A percentile compares a stretch with the other conserved stretches of the same genome.
phyloP scores from a whole-genome alignment of 2,113 vertebrate species.

The Podarcis muralis region DNA sequence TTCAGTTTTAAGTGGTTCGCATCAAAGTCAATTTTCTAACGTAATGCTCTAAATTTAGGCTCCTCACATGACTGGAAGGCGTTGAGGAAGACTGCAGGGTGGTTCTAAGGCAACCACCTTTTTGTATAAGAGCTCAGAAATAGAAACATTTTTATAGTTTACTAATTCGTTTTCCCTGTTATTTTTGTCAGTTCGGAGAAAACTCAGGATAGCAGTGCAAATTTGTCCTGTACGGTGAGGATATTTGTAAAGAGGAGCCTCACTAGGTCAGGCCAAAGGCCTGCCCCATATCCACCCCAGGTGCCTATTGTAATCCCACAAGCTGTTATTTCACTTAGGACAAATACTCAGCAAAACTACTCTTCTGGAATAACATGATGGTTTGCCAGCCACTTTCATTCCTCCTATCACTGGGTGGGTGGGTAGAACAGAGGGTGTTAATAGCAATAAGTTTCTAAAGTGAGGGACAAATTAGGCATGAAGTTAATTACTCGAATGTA shows the following conservation, averaged over 20 bases:
- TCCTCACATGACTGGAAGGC: too few relatives aligned
- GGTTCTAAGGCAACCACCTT: too few relatives aligned
- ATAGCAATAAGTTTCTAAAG: neutral
- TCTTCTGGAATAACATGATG: slow-evolving; percentile 58
- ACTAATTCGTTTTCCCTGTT: neutral
- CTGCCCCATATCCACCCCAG: neutral
- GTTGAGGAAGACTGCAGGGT: too few relatives aligned
- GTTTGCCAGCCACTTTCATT: slow-evolving; percentile 23
- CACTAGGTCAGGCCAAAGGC: too few relatives aligned
- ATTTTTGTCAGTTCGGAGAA: slow-evolving; percentile 28
- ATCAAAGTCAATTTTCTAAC: too few relatives aligned
- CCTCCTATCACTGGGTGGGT: neutral
- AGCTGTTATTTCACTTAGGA: slow-evolving; percentile 37
- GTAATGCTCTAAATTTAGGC: too few relatives aligned
- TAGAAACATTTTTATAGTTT: too few relatives aligned
- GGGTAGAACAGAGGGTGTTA: neutral
- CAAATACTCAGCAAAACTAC: slow-evolving; percentile 59
- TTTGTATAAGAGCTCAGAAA: too few relatives aligned
- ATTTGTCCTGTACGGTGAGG: too few relatives aligned
- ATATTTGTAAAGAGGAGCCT: too few relatives aligned
- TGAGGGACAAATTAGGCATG: neutral
- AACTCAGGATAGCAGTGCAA: slow-evolving; percentile 48
- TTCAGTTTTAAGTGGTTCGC: too few relatives aligned
- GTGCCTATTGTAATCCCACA: slow-evolving; percentile 22
- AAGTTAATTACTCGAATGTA: neutral